These are phyloP conservation scores for Drosophila saltans DNA, from an alignment of 1,140 invertebrate genomes.

Conservation along the genomic window DNA sequence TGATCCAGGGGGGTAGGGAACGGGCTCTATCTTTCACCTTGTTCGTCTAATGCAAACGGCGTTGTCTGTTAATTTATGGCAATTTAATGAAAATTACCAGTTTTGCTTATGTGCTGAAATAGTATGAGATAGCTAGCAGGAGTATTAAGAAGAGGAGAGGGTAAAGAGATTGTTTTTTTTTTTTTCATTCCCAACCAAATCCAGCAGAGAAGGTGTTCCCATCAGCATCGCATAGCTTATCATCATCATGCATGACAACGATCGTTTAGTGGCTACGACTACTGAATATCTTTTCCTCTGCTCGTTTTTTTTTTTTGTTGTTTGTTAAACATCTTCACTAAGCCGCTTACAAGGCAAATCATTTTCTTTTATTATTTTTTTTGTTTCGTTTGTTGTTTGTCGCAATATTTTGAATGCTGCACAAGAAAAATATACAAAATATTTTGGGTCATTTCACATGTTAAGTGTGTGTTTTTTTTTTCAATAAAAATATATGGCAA, in stretches of 20 bases:
- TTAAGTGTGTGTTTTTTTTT: constrained; percentile 51
- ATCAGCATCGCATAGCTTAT: neutral
- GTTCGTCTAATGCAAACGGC: constrained; percentile 59
- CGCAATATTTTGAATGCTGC: constrained; percentile 72
- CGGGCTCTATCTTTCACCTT: constrained; percentile 46
- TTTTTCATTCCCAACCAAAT: too few relatives aligned
- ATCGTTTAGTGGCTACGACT: constrained; percentile 1
- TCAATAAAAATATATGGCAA: constrained; percentile 50
- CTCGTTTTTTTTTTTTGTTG: neutral
- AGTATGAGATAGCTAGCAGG: neutral
- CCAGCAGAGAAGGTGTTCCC: neutral
- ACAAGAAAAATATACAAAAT: constrained; percentile 60
- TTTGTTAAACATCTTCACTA: constrained; percentile 43
- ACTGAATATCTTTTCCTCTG: constrained; percentile 14
- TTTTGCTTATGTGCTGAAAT: constrained; percentile 12
- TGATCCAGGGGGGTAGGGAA: neutral
- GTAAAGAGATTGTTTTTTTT: too few relatives aligned
- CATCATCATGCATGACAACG: constrained; percentile 33
- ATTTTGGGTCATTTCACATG: constrained; percentile 64
- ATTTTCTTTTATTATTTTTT: constrained; percentile 4
- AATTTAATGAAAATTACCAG: constrained; percentile 70
- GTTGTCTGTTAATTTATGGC: constrained; percentile 69
- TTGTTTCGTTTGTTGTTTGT: constrained; percentile 32
- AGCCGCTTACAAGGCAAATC: constrained; percentile 63
- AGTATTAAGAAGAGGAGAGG: neutral